Evolutionary conservation across 2,113 vertebrate species (phyloP), one percentile per base, ranked within the genome.

Genomic region (Etheostoma spectabile): DNA sequence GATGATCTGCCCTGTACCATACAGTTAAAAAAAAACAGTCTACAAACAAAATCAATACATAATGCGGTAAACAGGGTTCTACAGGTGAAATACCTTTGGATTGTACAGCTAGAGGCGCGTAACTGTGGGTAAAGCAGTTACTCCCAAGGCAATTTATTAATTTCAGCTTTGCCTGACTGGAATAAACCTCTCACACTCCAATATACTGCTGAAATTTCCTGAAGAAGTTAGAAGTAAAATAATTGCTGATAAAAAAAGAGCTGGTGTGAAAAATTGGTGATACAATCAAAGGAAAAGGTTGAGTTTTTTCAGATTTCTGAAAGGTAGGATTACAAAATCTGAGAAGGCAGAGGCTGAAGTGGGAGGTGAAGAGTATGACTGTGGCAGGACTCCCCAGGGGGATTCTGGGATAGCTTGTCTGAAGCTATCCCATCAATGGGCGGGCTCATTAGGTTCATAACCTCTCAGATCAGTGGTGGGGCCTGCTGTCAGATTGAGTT

Each of bases 371-470:
- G 87, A 92, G 89, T 90, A 81, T 77, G 89, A 88, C 76, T 79
- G 83, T 91, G 90, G 88, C 88, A 92, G 90, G 4, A 42, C 92
- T 90, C 88, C 89, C 92, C 90, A 92, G 88, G 90, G 90, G 91
- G 72, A 91, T 84, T 85, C 86, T 87, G 86, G 88, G 93, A 92
- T 91, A 83, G 87, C 93, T 89, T 95, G 94, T 95, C 95, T 91
- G 80, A 95, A 94, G 88, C 79, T 91, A 95, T 95, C 86, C 81
- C 88, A 83, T 95, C 95, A 95, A 83, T 90, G 90, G 88, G 82
- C 80, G 45, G 86, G 85, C 93, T 96, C 95, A 96, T 95, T 96
- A 95, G 95, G 93, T 95, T 93, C 94, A 95, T 95, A 95, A 93
- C 94, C 94, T 93, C 90, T 93, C 86, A 91, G 93, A 93, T 91